Base-by-base conservation (phyloP, 2,113 vertebrate genomes). In the Galeopterus variegatus region DNA sequence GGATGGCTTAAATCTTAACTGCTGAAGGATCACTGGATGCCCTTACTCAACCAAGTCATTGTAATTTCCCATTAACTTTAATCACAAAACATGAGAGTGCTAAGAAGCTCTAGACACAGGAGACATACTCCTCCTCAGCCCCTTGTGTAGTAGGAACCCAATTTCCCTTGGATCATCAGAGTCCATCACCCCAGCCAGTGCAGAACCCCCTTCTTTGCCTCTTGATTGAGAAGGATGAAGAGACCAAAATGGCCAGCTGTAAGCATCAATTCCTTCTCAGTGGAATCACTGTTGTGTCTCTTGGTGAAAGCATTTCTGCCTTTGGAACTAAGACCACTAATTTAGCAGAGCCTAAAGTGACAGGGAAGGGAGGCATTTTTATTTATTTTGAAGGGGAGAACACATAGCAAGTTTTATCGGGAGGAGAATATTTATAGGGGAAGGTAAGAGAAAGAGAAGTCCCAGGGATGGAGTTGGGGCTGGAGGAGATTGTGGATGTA, bases 341-440 rank as follows among this genome's bases (percentile, higher is more conserved):
- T 80, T 69, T 60, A 48, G 50, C 56, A 41, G 14, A 26, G 8
- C 72, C 54, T 33, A 45, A 70, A 87, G 8, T 26, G 70, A 36
- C 41, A 45, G 82, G 8, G 2, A 76, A 11, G 50, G 8, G 28
- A 76, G 52, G 4, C 8, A 10, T 10, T 76, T 76, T 52, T 76
- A 41, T 41, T 41, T 41, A 41, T 41, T 41, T 41, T 41, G 41
- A 14, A 17, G 7, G 67, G 93, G 83, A 79, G 92, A 95, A 97
- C 90, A 97, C 97, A 97, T 96, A 96, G 90, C 80, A 36, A 97
- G 94, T 97, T 97, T 98, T 97, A 95, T 98, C 96, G 70, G 93
- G 91, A 69, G n/a, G 33, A 88, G 36, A 67, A 11, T 98, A 98
- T 97, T 98, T 97, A 98, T 97, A 98, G 69, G 95, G 85, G 18